These are phyloP conservation scores for Deroplatys truncata DNA, from an alignment of 2,888 invertebrate genomes.

Conservation along the genomic window DNA sequence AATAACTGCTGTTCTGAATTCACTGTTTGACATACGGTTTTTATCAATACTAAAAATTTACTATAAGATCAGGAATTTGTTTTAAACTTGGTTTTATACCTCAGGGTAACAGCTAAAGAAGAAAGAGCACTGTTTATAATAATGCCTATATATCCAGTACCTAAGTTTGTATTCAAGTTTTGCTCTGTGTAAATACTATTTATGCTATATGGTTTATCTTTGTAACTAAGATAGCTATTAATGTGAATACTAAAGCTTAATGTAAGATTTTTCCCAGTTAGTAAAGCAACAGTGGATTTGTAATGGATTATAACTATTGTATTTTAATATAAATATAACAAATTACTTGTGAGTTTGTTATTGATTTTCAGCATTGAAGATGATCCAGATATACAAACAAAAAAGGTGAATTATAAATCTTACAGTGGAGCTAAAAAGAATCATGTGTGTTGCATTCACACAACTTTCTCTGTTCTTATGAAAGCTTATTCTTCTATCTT, in stretches of 20 bases:
- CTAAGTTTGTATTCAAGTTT: neutral
- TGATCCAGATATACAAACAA: neutral
- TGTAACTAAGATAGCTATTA: neutral
- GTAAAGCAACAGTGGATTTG: neutral
- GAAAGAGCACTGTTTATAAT: neutral
- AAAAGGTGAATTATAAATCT: too few species aligned
- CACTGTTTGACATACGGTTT: too few species aligned
- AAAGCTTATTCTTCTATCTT: too few species aligned
- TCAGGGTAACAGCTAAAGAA: neutral
- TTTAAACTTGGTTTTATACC: neutral
- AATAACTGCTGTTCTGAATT: too few species aligned
- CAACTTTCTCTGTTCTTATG: too few species aligned
- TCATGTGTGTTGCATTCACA: too few species aligned
- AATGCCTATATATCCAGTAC: too few species aligned
- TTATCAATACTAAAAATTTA: too few species aligned
- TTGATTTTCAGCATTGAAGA: neutral
- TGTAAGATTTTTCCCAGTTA: neutral
- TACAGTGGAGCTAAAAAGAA: too few species aligned
- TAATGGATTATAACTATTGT: neutral
- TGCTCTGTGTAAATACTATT: neutral
- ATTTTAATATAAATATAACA: neutral
- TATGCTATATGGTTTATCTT: neutral
- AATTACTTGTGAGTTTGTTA: neutral
- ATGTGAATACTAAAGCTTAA: neutral
- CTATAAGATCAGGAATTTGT: neutral